Evolutionary conservation across 53 echinoderm and acorn worm genomes (phyloP), one percentile per base, ranked within the genome.

Genomic region (Crossaster papposus): DNA sequence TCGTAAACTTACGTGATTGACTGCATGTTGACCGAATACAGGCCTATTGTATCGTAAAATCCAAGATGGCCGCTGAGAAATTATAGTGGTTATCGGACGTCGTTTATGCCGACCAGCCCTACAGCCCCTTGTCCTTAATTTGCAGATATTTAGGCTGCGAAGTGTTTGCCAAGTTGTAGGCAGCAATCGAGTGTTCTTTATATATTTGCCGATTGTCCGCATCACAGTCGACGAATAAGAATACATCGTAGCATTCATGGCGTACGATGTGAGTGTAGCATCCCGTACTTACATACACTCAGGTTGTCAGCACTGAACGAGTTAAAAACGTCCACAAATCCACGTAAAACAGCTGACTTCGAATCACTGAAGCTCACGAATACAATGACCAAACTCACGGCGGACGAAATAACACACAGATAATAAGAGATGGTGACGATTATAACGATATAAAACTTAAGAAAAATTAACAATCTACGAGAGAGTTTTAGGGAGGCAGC

Each of bases 21-120:
- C 78, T n/a, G n/a, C n/a, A n/a, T n/a, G n/a, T 14, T 8, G 7
- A 4, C 26, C 4, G n/a, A 37, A 38, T 11, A 3, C 4, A 9
- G 9, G 78, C 9, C 23, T 78, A 4, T 4, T 5, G 44, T 35
- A 8, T 3, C 51, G 78, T 50, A 50, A 13, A 2, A 3, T 78
- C 38, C 36, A 36, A 78, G 78, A 78, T 78, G 78, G 78, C 78
- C 78, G 78, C 38, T n/a, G 17, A 7, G 78, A 78, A 78, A 78
- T 78, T 36, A 12, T 33, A 18, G 51, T 78, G 37, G 9, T 36
- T 36, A 78, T 78, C 10, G 50, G 51, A n/a, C 78, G 78, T 78
- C 23, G 78, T 38, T 78, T 35, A n/a, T 14, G 51, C 22, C 78
- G 78, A 36, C 78, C 78, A 37, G 78, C 78, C 38, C 78, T 13